A percentile compares a stretch with the other conserved stretches of the same genome.
Conservation (phyloP, 2,113 vertebrate genomes). For the Dipodomys spectabilis region DNA sequence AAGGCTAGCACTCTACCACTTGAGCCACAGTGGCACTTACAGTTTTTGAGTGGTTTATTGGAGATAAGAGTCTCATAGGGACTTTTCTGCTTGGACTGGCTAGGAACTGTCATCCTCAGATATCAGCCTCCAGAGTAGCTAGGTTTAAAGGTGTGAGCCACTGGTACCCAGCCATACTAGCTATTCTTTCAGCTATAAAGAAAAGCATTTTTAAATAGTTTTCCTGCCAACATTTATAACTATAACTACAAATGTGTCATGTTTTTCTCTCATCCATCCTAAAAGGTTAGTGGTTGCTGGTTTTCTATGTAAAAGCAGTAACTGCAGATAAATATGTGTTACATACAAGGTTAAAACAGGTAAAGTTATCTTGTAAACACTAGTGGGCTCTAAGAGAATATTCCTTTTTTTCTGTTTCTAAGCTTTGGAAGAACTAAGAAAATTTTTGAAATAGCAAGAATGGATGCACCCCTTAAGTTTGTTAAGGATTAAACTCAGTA, state of each 20-base stretch:
- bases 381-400: neutral
- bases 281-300: slow-evolving; percentile 18
- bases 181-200: too few species aligned
- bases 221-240: slow-evolving; percentile 35
- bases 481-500: slow-evolving; percentile 4
- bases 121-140: too few species aligned
- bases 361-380: slow-evolving; percentile 12
- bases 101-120: too few species aligned
- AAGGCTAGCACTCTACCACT: too few species aligned
- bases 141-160: too few species aligned
- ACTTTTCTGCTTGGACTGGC: too few species aligned
- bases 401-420: slow-evolving; percentile 23
- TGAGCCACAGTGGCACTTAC: too few species aligned
- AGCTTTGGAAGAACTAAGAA: slow-evolving; percentile 44
- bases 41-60: too few species aligned
- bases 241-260: neutral
- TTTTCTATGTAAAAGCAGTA: slow-evolving; percentile 34
- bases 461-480: neutral
- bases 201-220: neutral
- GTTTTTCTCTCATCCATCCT: slow-evolving; percentile 6
- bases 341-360: slow-evolving; percentile 22
- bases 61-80: too few species aligned
- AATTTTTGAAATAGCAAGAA: slow-evolving; percentile 36
- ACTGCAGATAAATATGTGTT: neutral
- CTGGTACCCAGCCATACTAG: too few species aligned